Evolutionary conservation across 2,113 vertebrate genomes (phyloP).

Genomic region (Steatornis caripensis): DNA sequence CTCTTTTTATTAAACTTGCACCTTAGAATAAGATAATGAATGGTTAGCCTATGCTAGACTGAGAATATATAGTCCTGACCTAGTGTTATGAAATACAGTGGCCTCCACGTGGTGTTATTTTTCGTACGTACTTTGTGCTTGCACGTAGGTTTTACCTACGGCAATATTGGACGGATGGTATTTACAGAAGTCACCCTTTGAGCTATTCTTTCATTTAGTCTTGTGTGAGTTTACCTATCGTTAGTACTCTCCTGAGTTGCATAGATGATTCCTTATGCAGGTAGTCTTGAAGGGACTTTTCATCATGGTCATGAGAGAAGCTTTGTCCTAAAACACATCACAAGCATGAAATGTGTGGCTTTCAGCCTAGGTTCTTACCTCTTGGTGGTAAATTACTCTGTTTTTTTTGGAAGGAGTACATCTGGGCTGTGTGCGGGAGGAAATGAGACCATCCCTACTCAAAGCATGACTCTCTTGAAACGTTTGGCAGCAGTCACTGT

Average conservation of each 20-base stretch:
- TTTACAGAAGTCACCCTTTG: not conserved
- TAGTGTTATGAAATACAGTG: not conserved
- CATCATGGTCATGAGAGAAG: not conserved
- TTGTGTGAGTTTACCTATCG: not conserved
- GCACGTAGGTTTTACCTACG: not conserved
- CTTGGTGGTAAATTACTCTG: not conserved
- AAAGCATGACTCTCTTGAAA: not conserved
- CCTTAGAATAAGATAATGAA: not conserved
- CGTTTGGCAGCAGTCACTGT: not conserved
- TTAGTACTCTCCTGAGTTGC: not conserved
- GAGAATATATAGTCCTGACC: not conserved
- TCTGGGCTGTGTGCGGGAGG: constrained; percentile 20
- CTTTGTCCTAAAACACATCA: not conserved
- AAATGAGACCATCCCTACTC: constrained; percentile 38
- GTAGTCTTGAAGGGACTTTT: not conserved
- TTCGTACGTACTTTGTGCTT: not conserved
- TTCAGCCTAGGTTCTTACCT: not conserved
- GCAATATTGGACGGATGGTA: not conserved
- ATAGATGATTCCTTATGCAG: not conserved
- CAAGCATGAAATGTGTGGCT: constrained; percentile 1
- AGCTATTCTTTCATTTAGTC: not conserved
- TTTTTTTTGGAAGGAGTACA: constrained; percentile 46
- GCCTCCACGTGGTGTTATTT: not conserved
- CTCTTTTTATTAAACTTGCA: not conserved
- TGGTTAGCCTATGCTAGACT: not conserved